Percentiles rank a stretch among this genome's conserved stretches.
Conservation (phyloP, 2,888 invertebrate species). For the Lasioglossum morio region DNA sequence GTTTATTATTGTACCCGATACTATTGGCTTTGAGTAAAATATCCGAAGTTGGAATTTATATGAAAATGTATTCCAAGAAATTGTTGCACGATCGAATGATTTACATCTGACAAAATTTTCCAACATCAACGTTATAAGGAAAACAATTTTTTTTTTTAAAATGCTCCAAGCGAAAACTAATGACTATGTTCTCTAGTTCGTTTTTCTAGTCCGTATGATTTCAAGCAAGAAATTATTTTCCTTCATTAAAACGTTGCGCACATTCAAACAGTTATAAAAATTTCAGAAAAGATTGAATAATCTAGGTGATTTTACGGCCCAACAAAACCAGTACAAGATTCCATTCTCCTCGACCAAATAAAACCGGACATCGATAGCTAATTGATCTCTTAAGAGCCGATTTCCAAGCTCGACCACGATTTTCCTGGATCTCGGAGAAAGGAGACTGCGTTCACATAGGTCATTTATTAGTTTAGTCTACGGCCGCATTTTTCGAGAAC, state of each 20-base stretch:
- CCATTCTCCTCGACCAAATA: no score
- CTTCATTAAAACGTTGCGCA: background rate
- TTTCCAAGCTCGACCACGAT: background rate
- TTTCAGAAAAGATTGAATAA: background rate
- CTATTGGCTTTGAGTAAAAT: no score
- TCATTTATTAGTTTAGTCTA: background rate
- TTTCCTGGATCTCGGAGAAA: background rate
- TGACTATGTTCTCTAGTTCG: background rate
- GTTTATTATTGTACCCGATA: background rate
- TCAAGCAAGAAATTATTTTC: background rate
- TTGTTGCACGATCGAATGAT: no score
- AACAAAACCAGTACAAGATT: no score
- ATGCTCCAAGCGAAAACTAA: background rate
- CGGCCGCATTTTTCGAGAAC: background rate
- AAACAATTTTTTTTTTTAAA: background rate
- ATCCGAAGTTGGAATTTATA: no score
- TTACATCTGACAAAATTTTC: background rate
- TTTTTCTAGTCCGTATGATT: background rate
- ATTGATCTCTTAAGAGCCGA: background rate
- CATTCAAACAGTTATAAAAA: background rate
- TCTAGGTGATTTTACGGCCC: no score
- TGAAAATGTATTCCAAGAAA: no score
- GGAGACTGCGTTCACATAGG: background rate
- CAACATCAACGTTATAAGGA: background rate
- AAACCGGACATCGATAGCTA: background rate